Evolutionary conservation across 2,797 vertebrate species (phyloP).

Genomic region (Glyptemys insculpta): DNA sequence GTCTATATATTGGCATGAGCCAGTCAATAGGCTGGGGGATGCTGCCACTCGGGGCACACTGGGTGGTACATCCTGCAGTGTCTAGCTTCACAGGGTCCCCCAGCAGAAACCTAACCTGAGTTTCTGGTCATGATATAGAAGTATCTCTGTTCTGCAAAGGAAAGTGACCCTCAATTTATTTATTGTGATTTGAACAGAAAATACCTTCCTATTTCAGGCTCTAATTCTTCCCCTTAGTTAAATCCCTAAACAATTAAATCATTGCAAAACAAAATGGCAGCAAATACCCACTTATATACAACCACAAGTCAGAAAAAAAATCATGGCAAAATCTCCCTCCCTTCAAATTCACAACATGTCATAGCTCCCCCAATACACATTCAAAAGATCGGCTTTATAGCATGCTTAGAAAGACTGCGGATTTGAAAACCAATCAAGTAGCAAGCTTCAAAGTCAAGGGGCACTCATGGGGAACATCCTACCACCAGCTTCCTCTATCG

Average conservation of each 20-base stretch:
- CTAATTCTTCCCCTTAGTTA: neutral
- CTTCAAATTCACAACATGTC: neutral
- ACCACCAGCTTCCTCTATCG: too few relatives aligned
- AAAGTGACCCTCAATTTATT: neutral
- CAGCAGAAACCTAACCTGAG: too few relatives aligned
- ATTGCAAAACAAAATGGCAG: neutral
- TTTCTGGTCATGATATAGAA: too few relatives aligned
- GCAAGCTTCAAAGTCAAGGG: too few relatives aligned
- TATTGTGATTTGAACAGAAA: neutral
- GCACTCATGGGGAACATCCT: too few relatives aligned
- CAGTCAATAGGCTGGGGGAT: too few relatives aligned
- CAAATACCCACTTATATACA: neutral
- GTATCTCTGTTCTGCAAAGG: neutral
- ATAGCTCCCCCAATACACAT: neutral
- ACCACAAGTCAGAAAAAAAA: neutral
- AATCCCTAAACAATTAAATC: neutral
- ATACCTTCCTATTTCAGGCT: neutral
- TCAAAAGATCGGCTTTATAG: neutral
- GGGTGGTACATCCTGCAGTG: too few relatives aligned
- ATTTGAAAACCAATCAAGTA: too few relatives aligned
- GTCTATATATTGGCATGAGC: too few relatives aligned
- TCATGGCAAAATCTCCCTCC: neutral
- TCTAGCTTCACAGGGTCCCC: too few relatives aligned
- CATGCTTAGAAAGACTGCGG: too few relatives aligned
- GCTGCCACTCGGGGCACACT: too few relatives aligned